Evolutionary conservation across 2,113 vertebrate genomes (phyloP).

Genomic region (Pseudopodoces humilis): DNA sequence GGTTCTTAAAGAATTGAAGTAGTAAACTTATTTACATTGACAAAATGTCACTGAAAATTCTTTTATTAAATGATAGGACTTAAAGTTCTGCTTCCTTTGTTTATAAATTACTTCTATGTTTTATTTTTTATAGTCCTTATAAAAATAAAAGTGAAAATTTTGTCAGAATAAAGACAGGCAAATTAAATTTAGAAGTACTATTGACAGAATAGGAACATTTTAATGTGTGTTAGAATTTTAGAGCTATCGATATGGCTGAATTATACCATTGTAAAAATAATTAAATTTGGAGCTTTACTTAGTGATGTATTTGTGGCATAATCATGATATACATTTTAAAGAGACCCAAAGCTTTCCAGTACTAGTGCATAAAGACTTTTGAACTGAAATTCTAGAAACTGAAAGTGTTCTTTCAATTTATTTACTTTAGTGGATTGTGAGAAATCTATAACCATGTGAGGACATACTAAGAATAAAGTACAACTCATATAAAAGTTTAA

Average conservation of each 20-base stretch:
- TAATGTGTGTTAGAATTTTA: neutral
- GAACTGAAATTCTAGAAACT: neutral
- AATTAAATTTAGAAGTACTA: neutral
- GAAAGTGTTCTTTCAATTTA: constrained; percentile 1
- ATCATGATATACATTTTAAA: neutral
- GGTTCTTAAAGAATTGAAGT: neutral
- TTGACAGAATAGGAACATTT: neutral
- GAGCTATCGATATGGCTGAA: neutral
- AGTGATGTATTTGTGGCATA: neutral
- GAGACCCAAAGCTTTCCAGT: neutral
- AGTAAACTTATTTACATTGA: neutral
- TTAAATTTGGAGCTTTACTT: neutral
- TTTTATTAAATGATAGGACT: neutral
- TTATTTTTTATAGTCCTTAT: neutral
- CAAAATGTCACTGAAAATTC: neutral
- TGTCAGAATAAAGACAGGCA: neutral
- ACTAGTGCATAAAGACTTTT: neutral
- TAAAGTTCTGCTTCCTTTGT: neutral
- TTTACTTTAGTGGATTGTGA: neutral
- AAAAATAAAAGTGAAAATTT: neutral
- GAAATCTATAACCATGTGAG: neutral
- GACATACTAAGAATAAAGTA: neutral
- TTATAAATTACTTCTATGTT: neutral
- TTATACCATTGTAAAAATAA: neutral
- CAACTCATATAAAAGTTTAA: neutral